Percentiles rank a stretch among this genome's conserved stretches.
These are phyloP conservation scores for Uloborus diversus DNA, from an alignment of 1,140 invertebrate species.

Conservation along the genomic window DNA sequence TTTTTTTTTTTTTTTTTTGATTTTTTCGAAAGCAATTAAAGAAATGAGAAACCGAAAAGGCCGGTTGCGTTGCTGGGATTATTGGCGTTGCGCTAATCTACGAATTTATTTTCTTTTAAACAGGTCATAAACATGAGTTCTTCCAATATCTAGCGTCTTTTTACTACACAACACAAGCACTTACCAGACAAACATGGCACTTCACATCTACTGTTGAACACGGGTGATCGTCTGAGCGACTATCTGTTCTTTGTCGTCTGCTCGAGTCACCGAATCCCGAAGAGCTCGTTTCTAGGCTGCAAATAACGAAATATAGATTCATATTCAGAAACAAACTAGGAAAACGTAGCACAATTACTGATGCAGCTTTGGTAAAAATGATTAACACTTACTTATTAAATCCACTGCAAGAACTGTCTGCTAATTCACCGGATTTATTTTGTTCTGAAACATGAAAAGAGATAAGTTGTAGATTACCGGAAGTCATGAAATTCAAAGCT, in stretches of 20 bases:
- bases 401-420: constrained; percentile 42
- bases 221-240: constrained; percentile 15
- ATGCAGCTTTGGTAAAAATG: not conserved
- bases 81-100: too few relatives aligned
- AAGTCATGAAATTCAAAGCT: too few relatives aligned
- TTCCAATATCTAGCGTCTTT: too few relatives aligned
- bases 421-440: constrained; percentile 27
- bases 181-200: constrained; percentile 33
- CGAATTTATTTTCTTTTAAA: too few relatives aligned
- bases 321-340: not conserved
- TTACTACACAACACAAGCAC: not conserved
- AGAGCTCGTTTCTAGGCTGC: not conserved
- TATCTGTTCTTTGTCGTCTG: not conserved
- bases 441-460: constrained; percentile 23
- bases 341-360: not conserved
- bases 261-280: not conserved
- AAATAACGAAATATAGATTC: too few relatives aligned
- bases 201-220: constrained; percentile 39
- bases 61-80: too few relatives aligned
- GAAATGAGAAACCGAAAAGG: too few relatives aligned
- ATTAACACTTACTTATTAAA: constrained; percentile 46
- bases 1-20: too few relatives aligned
- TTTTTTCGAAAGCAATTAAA: too few relatives aligned
- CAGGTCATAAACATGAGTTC: too few relatives aligned
- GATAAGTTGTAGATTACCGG: too few relatives aligned